Evolutionary conservation across 2,888 invertebrate genomes (phyloP).

Genomic region (Euclidia mi): DNA sequence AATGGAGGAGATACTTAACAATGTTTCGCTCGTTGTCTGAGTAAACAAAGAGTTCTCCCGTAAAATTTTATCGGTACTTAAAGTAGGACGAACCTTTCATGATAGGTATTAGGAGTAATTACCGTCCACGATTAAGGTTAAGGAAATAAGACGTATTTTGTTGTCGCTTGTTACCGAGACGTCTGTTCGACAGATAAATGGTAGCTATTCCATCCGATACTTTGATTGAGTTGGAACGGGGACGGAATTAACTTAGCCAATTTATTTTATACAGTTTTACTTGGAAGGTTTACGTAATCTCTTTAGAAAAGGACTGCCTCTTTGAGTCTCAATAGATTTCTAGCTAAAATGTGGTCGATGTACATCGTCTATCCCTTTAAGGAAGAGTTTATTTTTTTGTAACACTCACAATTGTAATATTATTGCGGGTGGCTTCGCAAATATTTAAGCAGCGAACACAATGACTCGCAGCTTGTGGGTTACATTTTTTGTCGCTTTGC

Average conservation of each 20-base stretch:
- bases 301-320: too few relatives aligned
- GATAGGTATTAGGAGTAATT: constrained; percentile 53
- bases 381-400: too few relatives aligned
- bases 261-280: constrained; percentile 1
- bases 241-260: not conserved
- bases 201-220: constrained; percentile 24
- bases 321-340: too few relatives aligned
- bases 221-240: constrained; percentile 25
- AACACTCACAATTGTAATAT: too few relatives aligned
- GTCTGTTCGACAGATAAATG: constrained; percentile 28
- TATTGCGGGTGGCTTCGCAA: too few relatives aligned
- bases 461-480: too few relatives aligned
- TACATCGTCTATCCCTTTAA: too few relatives aligned
- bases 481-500: too few relatives aligned
- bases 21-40: constrained; percentile 34
- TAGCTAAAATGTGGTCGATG: too few relatives aligned
- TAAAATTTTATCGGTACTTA: constrained; percentile 48
- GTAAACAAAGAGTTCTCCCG: constrained; percentile 30
- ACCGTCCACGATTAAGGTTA: constrained; percentile 41
- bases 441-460: too few relatives aligned
- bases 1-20: constrained; percentile 21
- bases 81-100: constrained; percentile 54
- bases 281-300: too few relatives aligned
- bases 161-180: constrained; percentile 25
- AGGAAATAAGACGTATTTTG: constrained; percentile 44